phyloP scores from a whole-genome alignment of 53 echinoderm and acorn worm genomes.

The Astropecten irregularis region DNA sequence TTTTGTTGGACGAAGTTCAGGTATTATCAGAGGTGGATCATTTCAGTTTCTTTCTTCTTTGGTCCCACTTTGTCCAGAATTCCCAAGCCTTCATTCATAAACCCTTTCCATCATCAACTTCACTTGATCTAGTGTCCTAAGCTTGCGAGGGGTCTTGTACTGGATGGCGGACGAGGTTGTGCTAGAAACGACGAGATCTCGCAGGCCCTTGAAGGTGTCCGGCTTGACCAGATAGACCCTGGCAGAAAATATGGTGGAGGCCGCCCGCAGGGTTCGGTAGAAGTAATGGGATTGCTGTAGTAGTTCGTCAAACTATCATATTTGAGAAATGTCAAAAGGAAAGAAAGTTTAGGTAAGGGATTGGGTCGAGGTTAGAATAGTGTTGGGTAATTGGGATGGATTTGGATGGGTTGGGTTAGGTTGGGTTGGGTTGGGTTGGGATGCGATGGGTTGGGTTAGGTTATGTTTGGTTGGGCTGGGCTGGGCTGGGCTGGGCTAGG shows the following conservation, averaged over 20 bases:
- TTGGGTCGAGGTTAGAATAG: too few relatives aligned
- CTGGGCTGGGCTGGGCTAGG: too few relatives aligned
- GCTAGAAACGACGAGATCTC: slow-evolving; percentile 16
- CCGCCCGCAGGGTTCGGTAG: slow-evolving; percentile 17
- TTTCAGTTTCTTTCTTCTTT: too few relatives aligned
- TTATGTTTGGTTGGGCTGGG: too few relatives aligned
- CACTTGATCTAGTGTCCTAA: slow-evolving; percentile 21
- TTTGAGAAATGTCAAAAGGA: not conserved
- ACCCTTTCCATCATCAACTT: slow-evolving; percentile 45
- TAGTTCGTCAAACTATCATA: slow-evolving; percentile 40
- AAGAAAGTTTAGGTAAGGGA: not conserved
- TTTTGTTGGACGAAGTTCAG: too few relatives aligned
- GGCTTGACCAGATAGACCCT: slow-evolving; percentile 42
- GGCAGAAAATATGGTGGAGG: slow-evolving; percentile 5
- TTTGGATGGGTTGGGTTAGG: too few relatives aligned
- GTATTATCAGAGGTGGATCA: too few relatives aligned
- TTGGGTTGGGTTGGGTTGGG: too few relatives aligned
- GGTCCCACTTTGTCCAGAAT: too few relatives aligned
- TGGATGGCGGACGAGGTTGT: slow-evolving; percentile 38
- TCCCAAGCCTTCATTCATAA: too few relatives aligned
- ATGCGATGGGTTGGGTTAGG: too few relatives aligned
- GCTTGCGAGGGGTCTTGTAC: slow-evolving; percentile 65
- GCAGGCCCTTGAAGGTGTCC: slow-evolving; percentile 56
- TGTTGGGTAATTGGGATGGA: too few relatives aligned
- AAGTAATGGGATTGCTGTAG: slow-evolving; percentile 1